Percentiles rank a stretch among this genome's conserved stretches.
Evolutionary conservation across 2,888 invertebrate species (phyloP).

Genomic region (Torymus texanus): DNA sequence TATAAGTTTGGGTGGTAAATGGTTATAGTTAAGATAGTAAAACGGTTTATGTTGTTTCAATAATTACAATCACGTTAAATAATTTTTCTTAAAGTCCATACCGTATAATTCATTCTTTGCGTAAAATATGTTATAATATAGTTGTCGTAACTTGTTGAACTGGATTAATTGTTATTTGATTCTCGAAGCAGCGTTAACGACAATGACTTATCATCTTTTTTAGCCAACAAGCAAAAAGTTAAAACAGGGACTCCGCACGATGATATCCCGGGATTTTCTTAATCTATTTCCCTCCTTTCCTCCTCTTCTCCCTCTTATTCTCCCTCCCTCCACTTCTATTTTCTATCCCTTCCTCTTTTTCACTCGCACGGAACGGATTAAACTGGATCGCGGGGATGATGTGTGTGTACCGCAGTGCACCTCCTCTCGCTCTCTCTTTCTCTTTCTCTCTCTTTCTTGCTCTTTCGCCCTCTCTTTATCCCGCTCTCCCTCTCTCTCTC

Average conservation of each 20-base stretch:
- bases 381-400: conserved; percentile 52
- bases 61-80: too few relatives aligned
- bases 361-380: conserved; percentile 27
- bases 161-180: not conserved
- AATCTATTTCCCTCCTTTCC: not conserved
- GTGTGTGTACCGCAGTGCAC: conserved; percentile 48
- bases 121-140: too few relatives aligned
- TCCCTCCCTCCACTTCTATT: not conserved
- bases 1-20: too few relatives aligned
- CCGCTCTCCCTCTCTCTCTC: conserved; percentile 5
- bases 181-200: not conserved
- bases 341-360: not conserved
- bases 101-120: too few relatives aligned
- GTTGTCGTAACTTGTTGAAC: not conserved
- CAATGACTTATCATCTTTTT: not conserved
- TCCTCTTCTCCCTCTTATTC: not conserved
- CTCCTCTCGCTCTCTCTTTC: conserved; percentile 7
- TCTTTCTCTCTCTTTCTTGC: not conserved
- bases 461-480: conserved; percentile 8
- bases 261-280: not conserved
- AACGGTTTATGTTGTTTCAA: too few relatives aligned
- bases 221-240: not conserved
- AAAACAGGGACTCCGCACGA: not conserved
- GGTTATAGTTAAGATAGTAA: too few relatives aligned
- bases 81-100: too few relatives aligned